phyloP scores from a whole-genome alignment of 2,797 vertebrate genomes.

The Malacoraja senta region DNA sequence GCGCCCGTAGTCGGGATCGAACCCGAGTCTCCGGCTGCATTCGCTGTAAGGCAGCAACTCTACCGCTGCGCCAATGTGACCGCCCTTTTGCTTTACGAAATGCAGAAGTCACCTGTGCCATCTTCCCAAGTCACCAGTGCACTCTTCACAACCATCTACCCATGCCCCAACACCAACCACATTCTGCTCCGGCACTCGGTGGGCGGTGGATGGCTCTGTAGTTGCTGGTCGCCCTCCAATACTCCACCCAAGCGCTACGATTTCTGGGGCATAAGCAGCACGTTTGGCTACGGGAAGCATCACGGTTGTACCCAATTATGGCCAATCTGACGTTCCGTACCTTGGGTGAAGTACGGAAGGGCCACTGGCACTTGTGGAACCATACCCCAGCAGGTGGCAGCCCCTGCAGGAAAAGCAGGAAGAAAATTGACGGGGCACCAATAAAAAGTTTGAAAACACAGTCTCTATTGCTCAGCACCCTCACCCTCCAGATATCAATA shows the following conservation, averaged over 20 bases:
- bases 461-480: background rate
- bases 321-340: constrained; percentile 2
- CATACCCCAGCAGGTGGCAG: constrained; percentile 21
- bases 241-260: constrained; percentile 9
- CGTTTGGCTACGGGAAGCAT: background rate
- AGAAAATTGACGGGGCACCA: background rate
- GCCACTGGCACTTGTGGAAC: constrained; percentile 7
- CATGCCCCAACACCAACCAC: no score
- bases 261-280: background rate
- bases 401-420: background rate
- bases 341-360: constrained; percentile 27
- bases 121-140: no score
- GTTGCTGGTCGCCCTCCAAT: constrained; percentile 9
- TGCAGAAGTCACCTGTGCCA: background rate
- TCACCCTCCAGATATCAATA: background rate
- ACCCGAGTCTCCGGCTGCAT: no score
- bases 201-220: background rate
- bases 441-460: background rate
- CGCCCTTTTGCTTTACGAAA: background rate
- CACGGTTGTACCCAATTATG: background rate
- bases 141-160: no score
- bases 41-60: no score
- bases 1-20: no score
- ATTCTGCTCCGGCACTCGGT: background rate
- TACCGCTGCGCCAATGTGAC: no score